Base-by-base conservation (phyloP, 2,888 invertebrate genomes). In the Eubasilissa splendida region DNA sequence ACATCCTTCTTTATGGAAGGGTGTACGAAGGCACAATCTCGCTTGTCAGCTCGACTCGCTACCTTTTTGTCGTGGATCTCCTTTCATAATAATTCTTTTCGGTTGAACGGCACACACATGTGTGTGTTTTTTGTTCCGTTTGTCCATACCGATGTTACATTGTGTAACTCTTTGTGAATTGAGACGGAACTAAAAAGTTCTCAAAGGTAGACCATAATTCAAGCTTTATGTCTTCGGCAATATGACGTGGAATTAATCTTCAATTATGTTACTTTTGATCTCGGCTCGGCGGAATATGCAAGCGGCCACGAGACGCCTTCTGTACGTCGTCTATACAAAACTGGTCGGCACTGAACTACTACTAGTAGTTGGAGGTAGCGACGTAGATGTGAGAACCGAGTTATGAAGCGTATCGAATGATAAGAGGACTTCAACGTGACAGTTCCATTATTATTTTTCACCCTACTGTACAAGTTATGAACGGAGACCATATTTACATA, bases 191-290 rank as follows among this genome's bases (percentile, higher is more conserved):
- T 78, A 78, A 82, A 82, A 81, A 77, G 80, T 77, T 83, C 81
- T 59, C 63, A 80, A 81, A 77, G 80, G 76, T 73, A 74, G 73
- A 50, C 79, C 82, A 83, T 82, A 83, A 81, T 77, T 83, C 83
- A 83, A 70, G 82, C 79, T 83, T 81, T 81, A 78, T 63, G 83
- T 81, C 82, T 79, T 82, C 82, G 81, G 80, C 81, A 78, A 78
- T 80, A 83, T 81, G 83, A 83, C 78, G 60, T 76, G 68, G 82
- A 81, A 83, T 83, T 83, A 82, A 82, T 83, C 83, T 83, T 83
- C 83, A 81, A 83, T 83, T 83, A 83, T 83, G 77, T 77, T 75
- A 76, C 80, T 79, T 71, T 79, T 80, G 74, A 80, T 31, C 50
- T 63, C 68, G 31, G 60, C 70, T 80, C 76, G 80, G 75, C 75